Evolutionary conservation across 92 coral and sea anemone genomes (phyloP), one percentile per base, ranked within the genome.

Genomic region (Epizoanthus rinbou): DNA sequence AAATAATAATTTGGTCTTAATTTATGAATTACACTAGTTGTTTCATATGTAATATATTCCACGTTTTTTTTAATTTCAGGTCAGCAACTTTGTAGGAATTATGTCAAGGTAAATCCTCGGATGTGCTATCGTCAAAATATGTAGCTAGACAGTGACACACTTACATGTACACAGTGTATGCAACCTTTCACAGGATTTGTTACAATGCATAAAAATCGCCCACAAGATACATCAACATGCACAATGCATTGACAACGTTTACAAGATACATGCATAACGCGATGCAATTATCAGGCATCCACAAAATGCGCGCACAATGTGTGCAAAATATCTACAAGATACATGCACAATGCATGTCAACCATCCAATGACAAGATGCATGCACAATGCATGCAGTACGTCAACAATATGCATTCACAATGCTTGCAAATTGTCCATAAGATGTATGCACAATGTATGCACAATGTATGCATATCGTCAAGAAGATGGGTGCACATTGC

Each of bases 31-130:
- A 15, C n/a, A 2, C 1, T 67, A 15, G 17, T 28, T 2, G 47
- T 3, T 4, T 11, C 17, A 28, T 67, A 8, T 28, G 59, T 45
- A 21, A 71, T 10, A 3, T 18, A 18, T 50, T 73, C 25, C 53
- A 39, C 25, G 3, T 0, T 41, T 16, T 31, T 17, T 7, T 37
- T 33, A 47, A 21, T 88, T 68, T 28, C 83, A 93, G 94, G 93
- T 74, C 68, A 85, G 89, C 84, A 93, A 91, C 70, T 93, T 91
- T 86, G 94, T 93, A 16, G 97, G 97, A 28, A 93, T 93, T 70
- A 82, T 91, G 31, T 93, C 94, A 89, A 91, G 97, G 97, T 93
- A 69, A 84, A 52, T 41, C 28, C 24, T 31, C 62, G 3, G 24
- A 19, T 70, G 18, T 70, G 21, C 54, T 5, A 8, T 8, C 50